phyloP scores from a whole-genome alignment of 2,113 vertebrate species.

The Psephotus haematonotus region DNA sequence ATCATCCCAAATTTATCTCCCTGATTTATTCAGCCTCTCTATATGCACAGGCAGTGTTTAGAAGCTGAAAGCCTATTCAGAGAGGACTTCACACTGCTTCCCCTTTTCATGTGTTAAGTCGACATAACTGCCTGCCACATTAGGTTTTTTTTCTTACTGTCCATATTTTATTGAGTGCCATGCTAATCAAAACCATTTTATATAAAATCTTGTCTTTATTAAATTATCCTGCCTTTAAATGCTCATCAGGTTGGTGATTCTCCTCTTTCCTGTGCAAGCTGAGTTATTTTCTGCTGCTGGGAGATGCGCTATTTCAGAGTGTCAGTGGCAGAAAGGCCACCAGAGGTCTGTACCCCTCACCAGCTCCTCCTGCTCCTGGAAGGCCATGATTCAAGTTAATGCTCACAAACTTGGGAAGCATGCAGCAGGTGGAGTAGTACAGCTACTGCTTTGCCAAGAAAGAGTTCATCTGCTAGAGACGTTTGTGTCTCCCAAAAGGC shows the following conservation, averaged over 20 bases:
- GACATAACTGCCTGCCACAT: background rate
- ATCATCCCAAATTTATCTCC: background rate
- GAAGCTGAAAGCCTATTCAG: background rate
- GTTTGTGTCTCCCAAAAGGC: background rate
- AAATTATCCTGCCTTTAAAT: background rate
- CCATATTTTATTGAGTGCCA: background rate
- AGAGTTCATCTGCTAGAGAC: background rate
- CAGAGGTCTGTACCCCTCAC: background rate
- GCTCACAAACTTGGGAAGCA: background rate
- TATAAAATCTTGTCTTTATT: background rate
- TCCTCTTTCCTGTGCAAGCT: background rate
- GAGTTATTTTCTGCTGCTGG: background rate
- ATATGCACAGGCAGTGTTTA: background rate
- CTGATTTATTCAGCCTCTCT: background rate
- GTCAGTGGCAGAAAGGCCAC: background rate
- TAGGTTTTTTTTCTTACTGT: background rate
- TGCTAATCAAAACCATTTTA: background rate
- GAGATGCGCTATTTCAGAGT: background rate
- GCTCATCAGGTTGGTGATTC: background rate
- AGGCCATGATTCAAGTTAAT: background rate
- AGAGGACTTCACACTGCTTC: background rate
- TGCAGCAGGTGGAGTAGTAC: background rate
- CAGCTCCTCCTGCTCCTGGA: background rate
- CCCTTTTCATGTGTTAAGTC: background rate
- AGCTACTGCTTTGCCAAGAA: background rate